Percentiles rank a stretch among this genome's conserved stretches.
phyloP scores from a whole-genome alignment of 1,140 invertebrate genomes.

The Hormaphis cornu region DNA sequence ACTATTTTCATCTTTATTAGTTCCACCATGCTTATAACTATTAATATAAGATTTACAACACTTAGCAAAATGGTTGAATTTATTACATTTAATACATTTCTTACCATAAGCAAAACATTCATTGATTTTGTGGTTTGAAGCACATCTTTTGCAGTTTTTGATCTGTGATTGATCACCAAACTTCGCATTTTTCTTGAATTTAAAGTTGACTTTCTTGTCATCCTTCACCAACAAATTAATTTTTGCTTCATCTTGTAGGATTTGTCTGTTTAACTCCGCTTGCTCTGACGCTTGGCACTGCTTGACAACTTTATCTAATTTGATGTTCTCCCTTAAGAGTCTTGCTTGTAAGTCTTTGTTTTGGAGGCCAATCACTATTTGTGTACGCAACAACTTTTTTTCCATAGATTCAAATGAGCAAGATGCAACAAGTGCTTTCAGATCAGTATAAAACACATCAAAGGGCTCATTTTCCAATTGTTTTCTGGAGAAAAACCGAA shows the following conservation, averaged over 20 bases:
- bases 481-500: not conserved
- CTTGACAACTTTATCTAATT: not conserved
- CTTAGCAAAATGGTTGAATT: not conserved
- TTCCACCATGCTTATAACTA: not conserved
- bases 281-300: not conserved
- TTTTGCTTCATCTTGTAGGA: not conserved
- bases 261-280: not conserved
- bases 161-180: no score
- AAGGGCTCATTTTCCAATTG: not conserved
- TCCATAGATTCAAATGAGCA: not conserved
- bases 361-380: not conserved
- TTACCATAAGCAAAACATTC: not conserved
- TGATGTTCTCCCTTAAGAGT: not conserved
- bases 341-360: not conserved
- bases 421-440: not conserved
- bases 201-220: not conserved
- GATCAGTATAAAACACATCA: not conserved
- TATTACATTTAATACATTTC: not conserved
- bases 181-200: not conserved
- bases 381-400: not conserved
- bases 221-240: no score
- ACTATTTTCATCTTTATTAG: not conserved
- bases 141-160: not conserved
- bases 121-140: not conserved
- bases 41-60: not conserved